Conservation (phyloP, 2,113 vertebrate genomes). For the Peromyscus polionotus region DNA sequence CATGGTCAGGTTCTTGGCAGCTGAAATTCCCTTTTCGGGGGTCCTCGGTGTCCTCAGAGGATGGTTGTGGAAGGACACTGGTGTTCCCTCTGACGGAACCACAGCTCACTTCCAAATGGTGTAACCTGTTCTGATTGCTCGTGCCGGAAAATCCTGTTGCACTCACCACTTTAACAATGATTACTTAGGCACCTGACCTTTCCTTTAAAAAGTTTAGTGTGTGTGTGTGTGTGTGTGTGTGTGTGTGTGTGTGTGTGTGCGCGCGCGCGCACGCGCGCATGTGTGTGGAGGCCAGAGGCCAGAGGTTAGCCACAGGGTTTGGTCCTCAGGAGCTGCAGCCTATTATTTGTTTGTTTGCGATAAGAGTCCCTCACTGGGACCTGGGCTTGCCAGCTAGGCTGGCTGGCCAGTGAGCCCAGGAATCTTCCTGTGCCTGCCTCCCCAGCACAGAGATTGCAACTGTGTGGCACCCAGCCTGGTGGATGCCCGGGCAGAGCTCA, state of each 20-base stretch:
- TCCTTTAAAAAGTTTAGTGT: background rate
- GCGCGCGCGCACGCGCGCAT: too few relatives aligned
- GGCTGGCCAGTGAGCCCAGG: background rate
- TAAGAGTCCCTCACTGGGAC: background rate
- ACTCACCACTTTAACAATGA: background rate
- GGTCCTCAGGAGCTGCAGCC: background rate
- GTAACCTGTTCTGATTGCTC: background rate
- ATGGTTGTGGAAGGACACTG: background rate
- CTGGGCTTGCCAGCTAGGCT: background rate
- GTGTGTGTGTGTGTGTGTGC: too few relatives aligned
- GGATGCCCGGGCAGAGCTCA: background rate
- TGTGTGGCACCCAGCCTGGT: too few relatives aligned
- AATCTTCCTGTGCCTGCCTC: background rate
- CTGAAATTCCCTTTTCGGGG: background rate
- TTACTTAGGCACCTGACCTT: background rate
- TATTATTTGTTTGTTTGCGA: background rate
- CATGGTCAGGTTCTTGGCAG: background rate
- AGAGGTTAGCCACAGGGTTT: background rate
- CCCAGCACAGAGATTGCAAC: background rate
- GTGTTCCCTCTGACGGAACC: rapidly evolving
- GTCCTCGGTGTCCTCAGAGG: rapidly evolving
- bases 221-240: background rate
- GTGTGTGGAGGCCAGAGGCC: background rate
- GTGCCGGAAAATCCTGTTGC: rapidly evolving
- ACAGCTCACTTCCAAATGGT: background rate